Evolutionary conservation across 1,140 invertebrate genomes (phyloP), one percentile per base, ranked within the genome.

Genomic region (Caenorhabditis briggsae): DNA sequence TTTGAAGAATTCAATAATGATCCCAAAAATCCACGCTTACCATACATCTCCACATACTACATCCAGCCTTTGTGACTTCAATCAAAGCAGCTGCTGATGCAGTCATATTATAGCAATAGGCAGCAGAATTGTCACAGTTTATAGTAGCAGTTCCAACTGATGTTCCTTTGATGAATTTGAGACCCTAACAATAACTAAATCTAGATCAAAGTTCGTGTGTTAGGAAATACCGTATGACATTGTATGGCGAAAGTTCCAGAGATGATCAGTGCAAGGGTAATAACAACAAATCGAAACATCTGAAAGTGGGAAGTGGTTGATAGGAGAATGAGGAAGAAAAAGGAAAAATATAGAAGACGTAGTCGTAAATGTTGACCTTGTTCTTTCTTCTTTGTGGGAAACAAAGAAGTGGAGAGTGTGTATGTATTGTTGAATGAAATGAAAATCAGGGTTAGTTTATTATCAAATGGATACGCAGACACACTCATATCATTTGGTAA

Each of bases 111-210:
- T 87, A 87, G 43, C 86, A 87, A 33, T 78, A 70, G 33, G 82
- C 58, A 50, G 43, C 78, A 61, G 56, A 65, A 14, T 82, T 84
- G 8, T 78, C 82, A 82, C 86, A 87, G n/a, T 87, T 56, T 18
- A 84, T 56, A 50, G 83, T 84, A 12, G 64, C 82, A 43, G 64
- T 61, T 48, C 86, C 86, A 46, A 87, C 55, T 1, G 82, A 78
- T 64, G 86, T 83, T 43, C 86, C 86, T 23, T 70, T 65, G 20
- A 87, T 87, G 23, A 82, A 64, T 61, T 87, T 87, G 7, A 87
- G 59, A 14, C 86, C 86, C 86, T 87, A 43, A 33, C 88, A 88
- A 86, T 87, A 88, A 11, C 90, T 33, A 43, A 89, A 90, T 6
- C 46, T 82, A 55, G 16, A 14, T 0, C 23, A 74, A n/a, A 50